Evolutionary conservation across 2,888 invertebrate genomes (phyloP).

Genomic region (Leucozona laternaria): DNA sequence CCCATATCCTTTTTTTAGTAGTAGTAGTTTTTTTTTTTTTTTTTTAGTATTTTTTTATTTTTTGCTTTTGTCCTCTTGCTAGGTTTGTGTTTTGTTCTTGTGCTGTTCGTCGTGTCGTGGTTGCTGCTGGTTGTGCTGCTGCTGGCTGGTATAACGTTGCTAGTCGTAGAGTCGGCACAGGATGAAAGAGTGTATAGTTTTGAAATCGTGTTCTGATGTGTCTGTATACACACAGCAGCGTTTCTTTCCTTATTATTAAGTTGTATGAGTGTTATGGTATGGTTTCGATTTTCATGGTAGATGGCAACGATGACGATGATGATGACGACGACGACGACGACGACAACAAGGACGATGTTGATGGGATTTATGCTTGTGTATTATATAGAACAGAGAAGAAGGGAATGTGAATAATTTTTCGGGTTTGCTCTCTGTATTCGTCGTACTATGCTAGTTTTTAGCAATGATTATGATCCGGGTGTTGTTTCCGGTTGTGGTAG

Average conservation of each 20-base stretch:
- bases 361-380: conserved; percentile 56
- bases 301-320: conserved; percentile 70
- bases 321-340: conserved; percentile 62
- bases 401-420: conserved; percentile 53
- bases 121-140: conserved; percentile 68
- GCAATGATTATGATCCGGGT: conserved; percentile 70
- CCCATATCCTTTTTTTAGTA: conserved; percentile 63
- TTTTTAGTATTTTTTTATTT: conserved; percentile 35
- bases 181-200: conserved; percentile 65
- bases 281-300: conserved; percentile 74
- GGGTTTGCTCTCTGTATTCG: conserved; percentile 46
- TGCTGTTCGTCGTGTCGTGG: conserved; percentile 72
- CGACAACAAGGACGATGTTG: conserved; percentile 62
- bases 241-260: conserved; percentile 67
- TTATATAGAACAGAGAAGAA: conserved; percentile 33
- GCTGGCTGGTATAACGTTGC: conserved; percentile 62
- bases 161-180: conserved; percentile 61
- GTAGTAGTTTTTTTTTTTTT: conserved; percentile 42
- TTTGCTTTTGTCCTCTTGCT: conserved; percentile 62
- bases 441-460: conserved; percentile 66
- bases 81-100: conserved; percentile 72
- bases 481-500: conserved; percentile 60
- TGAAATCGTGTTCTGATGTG: conserved; percentile 54
- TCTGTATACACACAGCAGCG: conserved; percentile 50
- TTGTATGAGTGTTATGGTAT: conserved; percentile 75